Conservation (phyloP, 1,140 invertebrate genomes). For the Propsilocerus akamusi region DNA sequence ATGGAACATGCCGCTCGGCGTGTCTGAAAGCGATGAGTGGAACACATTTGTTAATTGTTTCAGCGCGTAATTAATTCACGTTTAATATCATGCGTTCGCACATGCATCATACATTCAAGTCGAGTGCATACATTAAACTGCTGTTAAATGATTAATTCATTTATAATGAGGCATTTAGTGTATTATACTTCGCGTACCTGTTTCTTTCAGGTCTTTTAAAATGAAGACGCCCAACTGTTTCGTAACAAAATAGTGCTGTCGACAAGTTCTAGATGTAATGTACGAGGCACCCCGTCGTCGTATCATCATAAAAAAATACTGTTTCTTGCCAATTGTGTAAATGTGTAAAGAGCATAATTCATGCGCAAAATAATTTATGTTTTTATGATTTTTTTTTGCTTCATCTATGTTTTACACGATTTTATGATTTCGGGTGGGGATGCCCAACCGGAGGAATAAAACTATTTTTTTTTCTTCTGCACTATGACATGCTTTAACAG, state of each 20-base stretch:
- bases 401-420: background rate
- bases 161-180: conserved; percentile 4
- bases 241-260: background rate
- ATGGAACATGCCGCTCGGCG: too few species aligned
- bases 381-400: too few species aligned
- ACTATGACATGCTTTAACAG: background rate
- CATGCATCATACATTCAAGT: too few species aligned
- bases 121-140: too few species aligned
- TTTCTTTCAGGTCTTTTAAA: too few species aligned
- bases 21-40: too few species aligned
- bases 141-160: conserved; percentile 2
- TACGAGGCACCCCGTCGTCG: background rate
- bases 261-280: background rate
- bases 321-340: background rate
- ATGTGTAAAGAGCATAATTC: background rate
- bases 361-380: conserved; percentile 2
- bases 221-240: background rate
- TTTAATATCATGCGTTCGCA: too few species aligned
- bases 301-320: background rate
- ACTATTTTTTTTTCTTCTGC: background rate
- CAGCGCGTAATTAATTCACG: too few species aligned
- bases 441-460: too few species aligned
- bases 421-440: background rate
- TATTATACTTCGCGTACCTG: background rate
- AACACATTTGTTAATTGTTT: too few species aligned